Evolutionary conservation across 2,113 vertebrate genomes (phyloP).

Genomic region (Tapirus terrestris): DNA sequence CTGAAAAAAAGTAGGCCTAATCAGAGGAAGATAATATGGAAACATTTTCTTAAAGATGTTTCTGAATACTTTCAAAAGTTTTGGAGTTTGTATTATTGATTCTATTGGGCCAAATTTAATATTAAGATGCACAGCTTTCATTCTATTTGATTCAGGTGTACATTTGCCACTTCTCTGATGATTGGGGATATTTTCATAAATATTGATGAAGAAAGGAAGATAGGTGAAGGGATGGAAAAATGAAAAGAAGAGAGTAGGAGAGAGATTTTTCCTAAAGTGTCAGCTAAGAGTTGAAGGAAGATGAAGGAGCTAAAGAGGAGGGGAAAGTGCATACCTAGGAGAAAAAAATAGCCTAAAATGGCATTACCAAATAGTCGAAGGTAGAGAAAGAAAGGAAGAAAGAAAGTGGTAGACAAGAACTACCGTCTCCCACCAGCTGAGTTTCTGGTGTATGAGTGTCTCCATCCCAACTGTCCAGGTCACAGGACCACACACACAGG

Average conservation of each 20-base stretch:
- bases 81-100: neutral
- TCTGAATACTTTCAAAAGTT: conserved; percentile 54
- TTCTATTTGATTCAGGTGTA: neutral
- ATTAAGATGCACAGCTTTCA: neutral
- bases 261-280: neutral
- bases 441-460: neutral
- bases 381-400: neutral
- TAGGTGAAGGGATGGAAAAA: neutral
- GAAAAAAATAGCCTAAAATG: too few species aligned
- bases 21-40: conserved; percentile 42
- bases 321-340: rapidly evolving
- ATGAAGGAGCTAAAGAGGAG: neutral
- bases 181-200: neutral
- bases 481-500: too few species aligned
- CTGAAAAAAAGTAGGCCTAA: conserved; percentile 57
- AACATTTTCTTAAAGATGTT: conserved; percentile 50
- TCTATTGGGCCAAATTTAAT: conserved; percentile 56
- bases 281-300: neutral
- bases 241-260: neutral
- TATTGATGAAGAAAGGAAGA: neutral
- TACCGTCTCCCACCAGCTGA: rapidly evolving
- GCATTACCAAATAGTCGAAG: neutral
- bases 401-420: neutral
- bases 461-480: too few species aligned
- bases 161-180: neutral